Evolutionary conservation across 2,113 vertebrate genomes (phyloP), one percentile per base, ranked within the genome.

Genomic region (Cryptotis parvus): DNA sequence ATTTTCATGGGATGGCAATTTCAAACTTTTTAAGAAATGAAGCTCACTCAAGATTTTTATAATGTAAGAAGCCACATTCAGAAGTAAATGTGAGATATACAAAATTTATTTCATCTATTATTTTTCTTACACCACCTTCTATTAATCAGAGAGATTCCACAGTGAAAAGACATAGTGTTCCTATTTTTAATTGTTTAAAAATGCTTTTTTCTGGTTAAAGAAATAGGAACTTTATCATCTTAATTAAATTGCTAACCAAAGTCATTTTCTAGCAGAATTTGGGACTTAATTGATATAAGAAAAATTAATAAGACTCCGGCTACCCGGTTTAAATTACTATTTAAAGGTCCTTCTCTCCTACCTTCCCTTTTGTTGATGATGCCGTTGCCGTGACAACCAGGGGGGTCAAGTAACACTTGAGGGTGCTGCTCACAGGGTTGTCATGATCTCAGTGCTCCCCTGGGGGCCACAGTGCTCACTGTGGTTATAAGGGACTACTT

Each of bases 1-100:
- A 96, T 96, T 92, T 58, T 87, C 82, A 65, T 92, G 83, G 84
- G 76, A 95, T 73, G 94, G 90, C 61, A 79, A 68, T 92, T 93
- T 39, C 14, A 26, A 93, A 91, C 49, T 94, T 94, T 78, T 94
- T 41, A 77, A 91, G 79, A 68, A 82, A 86, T 58, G 65, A 91
- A 86, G 26, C 1, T 84, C 66, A 14, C 4, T 37, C 12, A 8
- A 76, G 27, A 74, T 70, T 87, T 74, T 84, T 43, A 74, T n/a
- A 78, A 70, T 65, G 22, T 12, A 84, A 66, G 39, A 52, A 82
- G 33, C 39, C 1, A 72, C 22, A 33, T 84, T 72, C 26, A 81
- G 43, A 85, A 82, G 12, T 55, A 79, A 26, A 65, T 65, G n/a
- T n/a, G 7, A 92, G 94, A 93, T 75, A 39, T 22, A 22, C 41